Evolutionary conservation across 2,797 vertebrate species (phyloP), one percentile per base, ranked within the genome.

Genomic region (Selene dorsalis): DNA sequence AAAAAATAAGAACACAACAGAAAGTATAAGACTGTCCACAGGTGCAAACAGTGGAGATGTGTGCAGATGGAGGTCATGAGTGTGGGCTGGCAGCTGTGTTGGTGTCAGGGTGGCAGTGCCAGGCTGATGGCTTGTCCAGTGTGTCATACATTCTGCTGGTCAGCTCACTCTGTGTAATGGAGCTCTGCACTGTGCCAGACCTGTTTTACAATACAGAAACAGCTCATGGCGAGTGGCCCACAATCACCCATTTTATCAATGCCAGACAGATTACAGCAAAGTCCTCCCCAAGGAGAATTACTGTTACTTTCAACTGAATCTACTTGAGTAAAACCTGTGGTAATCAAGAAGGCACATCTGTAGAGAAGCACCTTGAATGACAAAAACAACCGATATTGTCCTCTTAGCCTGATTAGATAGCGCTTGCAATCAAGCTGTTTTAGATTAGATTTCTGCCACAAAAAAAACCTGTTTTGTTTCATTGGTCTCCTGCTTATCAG

Each of bases 41-140:
- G 94, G 94, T 95, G 94, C 88, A 94, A 85, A 85, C 65, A 77
- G 93, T 89, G 89, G 91, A 91, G 91, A 94, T 57, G 80, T 64
- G 87, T 69, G 90, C 86, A 93, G 92, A 91, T 35, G 69, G 93
- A 85, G 91, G 93, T 92, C 93, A 91, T 88, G 84, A 62, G 84
- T 59, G 75, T 43, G 0, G 83, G 88, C 90, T 73, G 92, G 91
- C 95, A 96, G 95, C 95, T 96, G 95, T 77, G 89, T 84, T 87
- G 88, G 39, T 83, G 81, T 80, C 71, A 82, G 77, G 45, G 47
- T 87, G 91, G 83, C 91, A 75, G 78, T 85, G 92, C 94, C 94
- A 94, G 93, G 92, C 91, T 80, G 84, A 85, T 83, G 57, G 63
- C 64, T 81, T 81, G 69, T 70, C 69, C 75, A 83, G 39, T 78